Evolutionary conservation across 2,888 invertebrate genomes (phyloP), one percentile per base, ranked within the genome.

Genomic region (Drosophila pseudotakahashii): DNA sequence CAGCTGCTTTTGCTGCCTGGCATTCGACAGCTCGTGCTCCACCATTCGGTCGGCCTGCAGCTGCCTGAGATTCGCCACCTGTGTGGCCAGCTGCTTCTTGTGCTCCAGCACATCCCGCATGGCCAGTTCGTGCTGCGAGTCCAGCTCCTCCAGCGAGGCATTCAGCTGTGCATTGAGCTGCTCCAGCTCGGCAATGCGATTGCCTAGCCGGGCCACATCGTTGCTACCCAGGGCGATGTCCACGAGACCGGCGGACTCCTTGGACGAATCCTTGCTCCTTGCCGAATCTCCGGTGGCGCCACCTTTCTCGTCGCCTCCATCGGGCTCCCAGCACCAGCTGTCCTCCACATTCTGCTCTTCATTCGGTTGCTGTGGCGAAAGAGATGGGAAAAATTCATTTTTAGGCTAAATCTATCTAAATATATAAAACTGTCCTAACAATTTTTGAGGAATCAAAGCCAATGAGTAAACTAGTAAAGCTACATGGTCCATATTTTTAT

Each of bases 81-180:
- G 94, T 11, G 91, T 91, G 69, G 94, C 94, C 48, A 94, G 80
- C 51, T 94, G 93, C 47, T 92, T 93, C 79, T 94, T 94, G 41
- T 94, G 81, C 5, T 93, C 85, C 0, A 94, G 83, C 16, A 94
- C 90, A 82, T 93, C 93, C 73, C 94, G 94, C 91, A 95, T 94
- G 0, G 95, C 96, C 79, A 93, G 92, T 81, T 95, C 94, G 88
- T 96, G 95, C 90, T 96, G 96, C 50, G 91, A 93, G 85, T 97
- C 96, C 77, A 97, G 91, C 87, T 96, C 96, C 79, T 96, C 96
- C 58, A 97, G 90, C 72, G 93, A 93, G 63, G 88, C 90, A 77
- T 93, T 93, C 69, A 93, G 90, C 64, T 93, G 92, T 23, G 86
- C 91, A 51, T 94, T 92, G 81, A 93, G 93, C 26, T 86, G 77